Evolutionary conservation across 2,113 vertebrate species (phyloP).

Genomic region (Fulica atra): DNA sequence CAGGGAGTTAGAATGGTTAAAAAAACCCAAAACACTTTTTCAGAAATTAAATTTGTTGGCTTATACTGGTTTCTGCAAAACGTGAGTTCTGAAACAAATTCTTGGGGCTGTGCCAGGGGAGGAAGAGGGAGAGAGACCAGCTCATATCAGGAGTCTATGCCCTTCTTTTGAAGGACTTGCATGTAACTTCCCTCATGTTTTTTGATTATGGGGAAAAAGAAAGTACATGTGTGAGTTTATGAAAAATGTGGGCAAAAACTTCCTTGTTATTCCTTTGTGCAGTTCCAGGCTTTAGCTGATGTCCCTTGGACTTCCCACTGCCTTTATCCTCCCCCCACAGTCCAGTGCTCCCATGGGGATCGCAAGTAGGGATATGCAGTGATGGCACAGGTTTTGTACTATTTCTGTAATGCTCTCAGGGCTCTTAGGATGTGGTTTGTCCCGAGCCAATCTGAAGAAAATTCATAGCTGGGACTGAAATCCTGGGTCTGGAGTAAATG

Average conservation of each 20-base stretch:
- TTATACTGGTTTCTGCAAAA: neutral
- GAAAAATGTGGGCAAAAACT: neutral
- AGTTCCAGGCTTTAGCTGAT: neutral
- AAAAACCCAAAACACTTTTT: neutral
- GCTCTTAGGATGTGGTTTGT: neutral
- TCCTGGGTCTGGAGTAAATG: neutral
- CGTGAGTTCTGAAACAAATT: neutral
- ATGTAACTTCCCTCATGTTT: neutral
- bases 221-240: neutral
- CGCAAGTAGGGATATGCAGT: neutral
- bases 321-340: neutral
- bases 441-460: neutral
- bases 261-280: neutral
- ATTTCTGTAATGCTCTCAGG: rapidly evolving
- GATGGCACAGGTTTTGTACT: neutral
- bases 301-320: neutral
- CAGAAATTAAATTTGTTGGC: neutral
- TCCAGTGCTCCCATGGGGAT: rapidly evolving
- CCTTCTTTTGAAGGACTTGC: neutral
- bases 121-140: neutral
- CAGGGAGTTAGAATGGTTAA: neutral
- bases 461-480: neutral
- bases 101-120: neutral
- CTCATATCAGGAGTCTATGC: neutral
- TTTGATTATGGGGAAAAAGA: neutral